These are phyloP conservation scores for Phanerotoma sp. DNA, from an alignment of 2,888 invertebrate species.

Conservation along the genomic window DNA sequence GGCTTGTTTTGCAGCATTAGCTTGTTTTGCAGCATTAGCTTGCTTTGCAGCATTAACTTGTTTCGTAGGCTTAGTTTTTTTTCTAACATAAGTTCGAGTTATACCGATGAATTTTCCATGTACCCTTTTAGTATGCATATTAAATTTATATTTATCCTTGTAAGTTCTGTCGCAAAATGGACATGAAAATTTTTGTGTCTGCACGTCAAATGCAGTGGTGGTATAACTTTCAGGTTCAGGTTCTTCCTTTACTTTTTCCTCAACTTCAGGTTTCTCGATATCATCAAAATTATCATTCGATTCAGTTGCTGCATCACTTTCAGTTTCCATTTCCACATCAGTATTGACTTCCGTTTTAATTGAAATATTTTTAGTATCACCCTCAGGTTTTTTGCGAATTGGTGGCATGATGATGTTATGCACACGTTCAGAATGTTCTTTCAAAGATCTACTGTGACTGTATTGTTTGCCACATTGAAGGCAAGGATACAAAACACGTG, in stretches of 20 bases:
- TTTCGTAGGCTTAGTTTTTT: too few species aligned
- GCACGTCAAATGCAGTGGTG: neutral
- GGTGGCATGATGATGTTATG: slow-evolving; percentile 42
- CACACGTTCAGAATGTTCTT: slow-evolving; percentile 38
- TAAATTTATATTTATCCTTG: slow-evolving; percentile 8
- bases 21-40: too few species aligned
- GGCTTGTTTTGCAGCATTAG: too few species aligned
- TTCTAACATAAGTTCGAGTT: neutral
- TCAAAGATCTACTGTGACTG: slow-evolving; percentile 34
- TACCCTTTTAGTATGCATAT: neutral
- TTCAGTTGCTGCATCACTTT: neutral
- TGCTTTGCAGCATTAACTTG: too few species aligned
- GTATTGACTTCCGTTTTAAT: neutral
- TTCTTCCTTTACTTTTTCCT: too few species aligned
- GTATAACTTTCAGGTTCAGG: too few species aligned
- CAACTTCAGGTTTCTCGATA: too few species aligned
- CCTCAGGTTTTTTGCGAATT: slow-evolving; percentile 8
- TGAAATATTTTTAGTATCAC: slow-evolving; percentile 1
- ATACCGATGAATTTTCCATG: slow-evolving; percentile 2
- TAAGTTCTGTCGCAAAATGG: neutral
- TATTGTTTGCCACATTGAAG: slow-evolving; percentile 44
- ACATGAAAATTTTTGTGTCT: neutral
- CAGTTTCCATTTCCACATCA: neutral
- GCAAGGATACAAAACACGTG: slow-evolving; percentile 44
- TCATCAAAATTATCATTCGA: too few species aligned